Evolutionary conservation across 2,888 invertebrate genomes (phyloP).

Genomic region (Caenorhabditis sp.): DNA sequence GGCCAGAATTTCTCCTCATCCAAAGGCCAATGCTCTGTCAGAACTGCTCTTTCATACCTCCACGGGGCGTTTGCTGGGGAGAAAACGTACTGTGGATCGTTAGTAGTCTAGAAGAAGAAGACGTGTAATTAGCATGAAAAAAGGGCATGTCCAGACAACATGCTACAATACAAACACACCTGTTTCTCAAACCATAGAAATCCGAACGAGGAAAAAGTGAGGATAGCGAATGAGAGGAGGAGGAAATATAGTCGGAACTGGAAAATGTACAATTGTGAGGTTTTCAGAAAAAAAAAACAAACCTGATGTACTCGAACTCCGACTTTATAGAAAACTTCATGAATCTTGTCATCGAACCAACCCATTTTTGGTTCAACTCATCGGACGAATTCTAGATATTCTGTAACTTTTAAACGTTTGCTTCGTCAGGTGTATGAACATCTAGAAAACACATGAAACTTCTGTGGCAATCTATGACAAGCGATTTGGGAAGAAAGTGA

Average conservation of each 20-base stretch:
- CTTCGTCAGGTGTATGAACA: not conserved
- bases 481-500: conserved; percentile 28
- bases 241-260: conserved; percentile 74
- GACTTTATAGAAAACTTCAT: conserved; percentile 74
- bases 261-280: conserved; percentile 25
- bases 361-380: conserved; percentile 57
- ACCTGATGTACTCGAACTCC: conserved; percentile 74
- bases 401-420: conserved; percentile 9
- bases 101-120: conserved; percentile 80
- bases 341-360: conserved; percentile 62
- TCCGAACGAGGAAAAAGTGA: conserved; percentile 76
- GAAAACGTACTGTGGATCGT: conserved; percentile 82
- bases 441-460: conserved; percentile 4
- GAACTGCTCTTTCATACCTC: conserved; percentile 79
- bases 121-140: not conserved
- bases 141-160: conserved; percentile 12
- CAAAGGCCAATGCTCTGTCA: conserved; percentile 82
- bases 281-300: not conserved
- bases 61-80: conserved; percentile 82
- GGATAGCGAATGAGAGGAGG: conserved; percentile 71
- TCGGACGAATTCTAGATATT: conserved; percentile 13
- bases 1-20: conserved; percentile 82
- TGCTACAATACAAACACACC: conserved; percentile 64
- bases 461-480: conserved; percentile 4
- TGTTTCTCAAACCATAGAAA: conserved; percentile 80